Evolutionary conservation across 2,797 vertebrate species (phyloP).

Genomic region (Megaceryle alcyon): DNA sequence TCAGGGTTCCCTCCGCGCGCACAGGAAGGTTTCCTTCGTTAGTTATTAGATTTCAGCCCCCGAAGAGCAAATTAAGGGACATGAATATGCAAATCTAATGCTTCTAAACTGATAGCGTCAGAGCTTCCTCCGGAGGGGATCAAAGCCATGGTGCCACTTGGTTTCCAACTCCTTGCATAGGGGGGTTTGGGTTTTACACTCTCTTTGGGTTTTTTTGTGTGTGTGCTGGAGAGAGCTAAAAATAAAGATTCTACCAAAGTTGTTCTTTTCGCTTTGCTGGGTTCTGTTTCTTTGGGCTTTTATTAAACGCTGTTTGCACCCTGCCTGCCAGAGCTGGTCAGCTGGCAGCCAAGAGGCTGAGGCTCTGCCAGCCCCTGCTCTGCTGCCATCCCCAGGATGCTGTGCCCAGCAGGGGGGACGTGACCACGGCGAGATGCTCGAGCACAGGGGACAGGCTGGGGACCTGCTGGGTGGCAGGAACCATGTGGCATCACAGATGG

Average conservation of each 20-base stretch:
- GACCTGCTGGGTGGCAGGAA: background rate
- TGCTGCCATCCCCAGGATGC: background rate
- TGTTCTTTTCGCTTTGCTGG: background rate
- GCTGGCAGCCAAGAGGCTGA: background rate
- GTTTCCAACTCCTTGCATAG: background rate
- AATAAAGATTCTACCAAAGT: background rate
- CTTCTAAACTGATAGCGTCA: constrained; percentile 10
- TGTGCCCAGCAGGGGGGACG: background rate
- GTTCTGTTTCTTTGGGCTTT: background rate
- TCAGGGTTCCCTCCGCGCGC: background rate
- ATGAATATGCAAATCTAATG: constrained; percentile 59
- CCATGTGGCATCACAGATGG: fast-evolving
- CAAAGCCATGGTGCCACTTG: constrained; percentile 37
- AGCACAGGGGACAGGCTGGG: background rate
- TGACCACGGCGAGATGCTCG: background rate
- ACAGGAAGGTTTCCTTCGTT: constrained; percentile 39
- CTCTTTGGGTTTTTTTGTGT: background rate
- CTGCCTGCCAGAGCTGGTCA: fast-evolving
- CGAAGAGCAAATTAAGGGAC: constrained; percentile 50
- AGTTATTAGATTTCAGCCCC: constrained; percentile 29
- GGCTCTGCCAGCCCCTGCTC: background rate
- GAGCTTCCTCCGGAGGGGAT: background rate
- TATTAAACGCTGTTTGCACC: fast-evolving
- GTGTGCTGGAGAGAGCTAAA: background rate
- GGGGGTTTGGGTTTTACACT: background rate